phyloP scores from a whole-genome alignment of 2,797 vertebrate genomes.

The Glossophaga mutica region DNA sequence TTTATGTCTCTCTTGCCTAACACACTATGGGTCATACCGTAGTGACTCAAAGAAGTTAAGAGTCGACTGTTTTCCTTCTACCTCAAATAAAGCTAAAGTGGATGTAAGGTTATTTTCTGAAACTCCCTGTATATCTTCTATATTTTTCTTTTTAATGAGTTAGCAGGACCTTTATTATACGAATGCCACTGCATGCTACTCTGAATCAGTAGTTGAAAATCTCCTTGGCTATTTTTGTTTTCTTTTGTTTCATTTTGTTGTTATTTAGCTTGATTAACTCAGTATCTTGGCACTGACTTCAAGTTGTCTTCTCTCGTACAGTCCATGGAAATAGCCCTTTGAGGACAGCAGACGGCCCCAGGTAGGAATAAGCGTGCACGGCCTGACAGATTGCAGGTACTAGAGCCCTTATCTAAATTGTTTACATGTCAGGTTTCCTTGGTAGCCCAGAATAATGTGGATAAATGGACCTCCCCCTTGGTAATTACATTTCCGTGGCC shows the following conservation, averaged over 20 bases:
- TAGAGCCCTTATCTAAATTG: conserved; percentile 80
- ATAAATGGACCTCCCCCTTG: conserved; percentile 78
- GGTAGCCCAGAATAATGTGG: conserved; percentile 77
- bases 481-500: conserved; percentile 83
- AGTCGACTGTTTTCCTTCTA: background rate
- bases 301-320: background rate
- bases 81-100: background rate
- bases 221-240: background rate
- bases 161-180: background rate
- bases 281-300: background rate
- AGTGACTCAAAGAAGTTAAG: background rate
- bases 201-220: background rate
- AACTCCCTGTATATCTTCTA: background rate
- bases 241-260: background rate
- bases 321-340: background rate
- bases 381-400: conserved; percentile 54
- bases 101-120: background rate
- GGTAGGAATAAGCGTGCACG: background rate
- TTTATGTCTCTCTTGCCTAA: background rate
- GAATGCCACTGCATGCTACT: background rate
- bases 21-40: background rate
- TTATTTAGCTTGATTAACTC: background rate
- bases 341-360: background rate
- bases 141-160: background rate
- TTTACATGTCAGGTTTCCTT: conserved; percentile 75